These are phyloP conservation scores for Oryzias woworae DNA, from an alignment of 2,113 vertebrate species.

Conservation along the genomic window DNA sequence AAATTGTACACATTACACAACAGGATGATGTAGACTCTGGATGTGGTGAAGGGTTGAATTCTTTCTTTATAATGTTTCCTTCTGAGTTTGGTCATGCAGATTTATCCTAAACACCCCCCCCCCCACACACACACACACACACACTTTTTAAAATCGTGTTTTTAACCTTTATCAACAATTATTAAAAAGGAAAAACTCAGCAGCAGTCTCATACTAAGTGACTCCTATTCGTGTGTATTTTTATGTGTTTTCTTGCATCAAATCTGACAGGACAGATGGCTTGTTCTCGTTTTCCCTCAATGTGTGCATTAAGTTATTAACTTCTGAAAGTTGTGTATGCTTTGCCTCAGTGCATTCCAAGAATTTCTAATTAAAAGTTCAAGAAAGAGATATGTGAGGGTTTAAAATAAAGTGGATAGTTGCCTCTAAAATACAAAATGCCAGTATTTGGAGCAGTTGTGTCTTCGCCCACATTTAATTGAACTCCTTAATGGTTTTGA, in stretches of 20 bases:
- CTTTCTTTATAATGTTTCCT: not conserved
- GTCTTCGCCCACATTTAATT: conserved; percentile 1
- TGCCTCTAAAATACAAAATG: conserved; percentile 12
- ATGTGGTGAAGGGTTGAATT: not conserved
- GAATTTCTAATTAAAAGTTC: conserved; percentile 30
- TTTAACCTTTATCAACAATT: not conserved
- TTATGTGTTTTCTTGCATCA: not conserved
- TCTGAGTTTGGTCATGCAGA: not conserved
- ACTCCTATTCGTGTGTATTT: too few relatives aligned
- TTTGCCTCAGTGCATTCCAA: not conserved
- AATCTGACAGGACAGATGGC: conserved; percentile 1
- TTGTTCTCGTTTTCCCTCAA: not conserved
- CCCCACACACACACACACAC: too few relatives aligned
- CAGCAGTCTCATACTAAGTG: too few relatives aligned
- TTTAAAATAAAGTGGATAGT: conserved; percentile 17
- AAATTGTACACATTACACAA: not conserved
- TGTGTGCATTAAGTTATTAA: conserved; percentile 1
- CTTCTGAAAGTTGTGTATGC: not conserved
- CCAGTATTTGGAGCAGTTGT: conserved; percentile 5
- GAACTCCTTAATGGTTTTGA: not conserved
- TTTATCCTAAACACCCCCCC: too few relatives aligned
- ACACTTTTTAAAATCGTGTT: too few relatives aligned
- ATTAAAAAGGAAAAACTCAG: too few relatives aligned
- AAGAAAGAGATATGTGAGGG: conserved; percentile 6
- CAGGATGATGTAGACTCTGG: not conserved